phyloP scores from a whole-genome alignment of 2,888 invertebrate species.

The Leucania comma region DNA sequence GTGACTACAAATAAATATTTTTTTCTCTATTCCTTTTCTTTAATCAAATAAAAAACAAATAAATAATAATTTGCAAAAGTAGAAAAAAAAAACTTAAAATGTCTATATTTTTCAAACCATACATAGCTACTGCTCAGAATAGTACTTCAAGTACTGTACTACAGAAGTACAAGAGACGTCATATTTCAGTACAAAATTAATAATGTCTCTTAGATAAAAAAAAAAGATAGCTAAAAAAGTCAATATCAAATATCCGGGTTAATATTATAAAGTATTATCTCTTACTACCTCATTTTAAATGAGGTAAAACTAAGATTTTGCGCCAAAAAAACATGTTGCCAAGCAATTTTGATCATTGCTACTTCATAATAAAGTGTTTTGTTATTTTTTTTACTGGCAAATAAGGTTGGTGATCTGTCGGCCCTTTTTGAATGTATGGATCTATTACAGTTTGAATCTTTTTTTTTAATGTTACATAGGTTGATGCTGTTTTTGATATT shows the following conservation, averaged over 20 bases:
- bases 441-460: constrained; percentile 84
- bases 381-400: constrained; percentile 39
- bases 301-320: constrained; percentile 27
- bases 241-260: constrained; percentile 74
- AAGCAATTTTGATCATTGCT: constrained; percentile 69
- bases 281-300: constrained; percentile 64
- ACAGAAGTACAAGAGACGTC: background rate
- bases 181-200: constrained; percentile 47
- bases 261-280: constrained; percentile 66
- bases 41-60: too few relatives aligned
- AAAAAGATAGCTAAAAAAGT: constrained; percentile 59
- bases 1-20: too few relatives aligned
- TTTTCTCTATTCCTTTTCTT: too few relatives aligned
- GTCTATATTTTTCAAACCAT: too few relatives aligned
- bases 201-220: constrained; percentile 37
- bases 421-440: constrained; percentile 85
- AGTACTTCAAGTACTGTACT: too few relatives aligned
- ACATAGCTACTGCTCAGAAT: too few relatives aligned
- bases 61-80: background rate
- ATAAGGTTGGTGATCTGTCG: constrained; percentile 61
- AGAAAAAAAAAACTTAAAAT: too few relatives aligned
- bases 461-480: constrained; percentile 72
- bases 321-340: constrained; percentile 13
- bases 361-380: constrained; percentile 64
- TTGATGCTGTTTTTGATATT: constrained; percentile 60